These are phyloP conservation scores for Cynopterus sphinx DNA, from an alignment of 2,797 vertebrate species.

Conservation along the genomic window DNA sequence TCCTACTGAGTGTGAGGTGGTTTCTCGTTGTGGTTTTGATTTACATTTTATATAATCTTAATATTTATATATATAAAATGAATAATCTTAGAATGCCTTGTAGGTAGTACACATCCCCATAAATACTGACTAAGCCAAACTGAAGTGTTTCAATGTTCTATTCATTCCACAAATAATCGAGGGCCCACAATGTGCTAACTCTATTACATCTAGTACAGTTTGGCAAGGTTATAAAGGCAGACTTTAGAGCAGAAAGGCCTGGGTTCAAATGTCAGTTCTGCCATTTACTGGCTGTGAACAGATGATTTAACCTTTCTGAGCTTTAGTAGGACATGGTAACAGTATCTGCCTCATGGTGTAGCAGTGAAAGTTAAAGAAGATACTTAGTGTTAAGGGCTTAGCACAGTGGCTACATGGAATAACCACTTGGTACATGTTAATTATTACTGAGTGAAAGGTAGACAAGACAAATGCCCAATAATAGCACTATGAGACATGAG, in stretches of 20 bases:
- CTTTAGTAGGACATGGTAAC: neutral
- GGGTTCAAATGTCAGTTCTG: neutral
- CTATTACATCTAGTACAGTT: neutral
- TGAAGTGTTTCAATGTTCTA: neutral
- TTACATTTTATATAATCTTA: slow-evolving; percentile 28
- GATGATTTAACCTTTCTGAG: neutral
- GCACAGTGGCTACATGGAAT: neutral
- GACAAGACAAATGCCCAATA: neutral
- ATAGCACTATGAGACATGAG: neutral
- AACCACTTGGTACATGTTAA: neutral
- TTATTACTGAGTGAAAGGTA: neutral
- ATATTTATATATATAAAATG: neutral
- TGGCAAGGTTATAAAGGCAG: neutral
- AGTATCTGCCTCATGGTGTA: neutral
- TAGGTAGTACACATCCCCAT: neutral
- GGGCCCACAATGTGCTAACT: neutral
- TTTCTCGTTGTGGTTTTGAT: neutral
- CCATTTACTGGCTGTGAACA: neutral
- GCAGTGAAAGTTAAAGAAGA: neutral
- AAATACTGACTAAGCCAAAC: neutral
- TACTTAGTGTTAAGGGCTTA: neutral
- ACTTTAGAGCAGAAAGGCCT: neutral
- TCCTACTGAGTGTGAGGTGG: neutral
- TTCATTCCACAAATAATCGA: neutral
- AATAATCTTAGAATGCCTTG: neutral